Evolutionary conservation across 2,113 vertebrate species (phyloP), one percentile per base, ranked within the genome.

Genomic region (Sander vitreus): DNA sequence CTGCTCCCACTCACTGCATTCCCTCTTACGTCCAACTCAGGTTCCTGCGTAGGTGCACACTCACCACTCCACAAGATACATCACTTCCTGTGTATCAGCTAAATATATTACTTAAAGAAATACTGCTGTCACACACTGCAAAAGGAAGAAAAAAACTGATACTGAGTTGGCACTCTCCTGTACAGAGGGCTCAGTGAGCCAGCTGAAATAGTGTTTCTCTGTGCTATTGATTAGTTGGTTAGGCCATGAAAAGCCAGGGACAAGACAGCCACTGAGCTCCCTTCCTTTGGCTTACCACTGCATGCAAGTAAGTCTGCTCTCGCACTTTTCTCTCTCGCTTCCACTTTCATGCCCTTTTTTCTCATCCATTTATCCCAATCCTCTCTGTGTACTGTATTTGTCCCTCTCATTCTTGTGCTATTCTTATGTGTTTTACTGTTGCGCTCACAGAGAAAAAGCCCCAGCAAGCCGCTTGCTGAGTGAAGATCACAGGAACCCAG

Each of bases 141-240:
- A 45, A 57, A 53, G 55, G 10, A 43, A 5, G 47, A 21, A 68
- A 54, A 58, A 53, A 76, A 43, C 48, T 48, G 14, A 54, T 30
- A 76, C 79, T 45, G 73, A 87, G 78, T 77, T 68, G 85, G 67
- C 70, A 76, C 25, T 39, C 53, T 85, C 53, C 72, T 58, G 73
- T 76, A 76, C 48, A 54, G 68, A 91, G 64, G 76, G 85, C 87
- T 88, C 85, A 86, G 81, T 64, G 78, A 88, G 77, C 85, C 81
- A 79, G 80, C 85, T 87, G 83, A 90, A 90, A 90, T 81, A 76
- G 83, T 89, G 85, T 89, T 90, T 92, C 91, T 92, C 89, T 86
- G 86, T 77, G 82, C 82, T 93, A 94, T 93, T 85, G 93, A 94
- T 94, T 92, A 91, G 82, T 90, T 92, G 90, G 90, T 94, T 94